These are phyloP conservation scores for Heteropelma amictum DNA, from an alignment of 2,888 invertebrate genomes.

Conservation along the genomic window DNA sequence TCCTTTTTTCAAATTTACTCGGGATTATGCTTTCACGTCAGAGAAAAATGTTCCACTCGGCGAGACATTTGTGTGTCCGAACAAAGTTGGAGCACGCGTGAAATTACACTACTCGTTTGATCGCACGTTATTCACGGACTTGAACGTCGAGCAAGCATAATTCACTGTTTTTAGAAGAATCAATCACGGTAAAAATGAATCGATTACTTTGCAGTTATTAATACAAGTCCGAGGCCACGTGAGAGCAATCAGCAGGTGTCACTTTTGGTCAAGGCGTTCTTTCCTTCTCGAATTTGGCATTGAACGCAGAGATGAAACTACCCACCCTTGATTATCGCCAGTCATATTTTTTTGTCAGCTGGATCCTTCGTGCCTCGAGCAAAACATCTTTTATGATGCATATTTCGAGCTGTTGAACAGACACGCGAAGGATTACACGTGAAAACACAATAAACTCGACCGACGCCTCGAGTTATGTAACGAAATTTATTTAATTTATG, in stretches of 20 bases:
- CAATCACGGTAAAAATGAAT: too few relatives aligned
- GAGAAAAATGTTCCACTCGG: not conserved
- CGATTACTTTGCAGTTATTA: too few relatives aligned
- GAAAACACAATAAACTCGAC: too few relatives aligned
- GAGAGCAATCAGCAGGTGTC: not conserved
- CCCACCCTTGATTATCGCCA: constrained; percentile 6
- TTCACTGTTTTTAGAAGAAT: too few relatives aligned
- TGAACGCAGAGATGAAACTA: not conserved
- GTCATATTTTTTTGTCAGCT: constrained; percentile 1
- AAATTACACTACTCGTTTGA: not conserved
- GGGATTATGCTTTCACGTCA: not conserved
- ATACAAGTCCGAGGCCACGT: too few relatives aligned
- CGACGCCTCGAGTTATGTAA: too few relatives aligned
- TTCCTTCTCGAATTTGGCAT: not conserved
- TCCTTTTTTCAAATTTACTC: not conserved
- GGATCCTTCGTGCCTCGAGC: not conserved
- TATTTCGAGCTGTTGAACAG: too few relatives aligned
- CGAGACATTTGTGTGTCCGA: not conserved
- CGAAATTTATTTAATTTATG: too few relatives aligned
- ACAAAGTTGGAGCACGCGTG: not conserved
- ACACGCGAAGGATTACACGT: too few relatives aligned
- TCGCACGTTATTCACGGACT: not conserved
- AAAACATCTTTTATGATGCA: not conserved
- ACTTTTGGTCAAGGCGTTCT: not conserved
- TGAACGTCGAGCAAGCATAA: not conserved